Base-by-base conservation (phyloP, 2,113 vertebrate genomes). In the Mormyrus lacerda region DNA sequence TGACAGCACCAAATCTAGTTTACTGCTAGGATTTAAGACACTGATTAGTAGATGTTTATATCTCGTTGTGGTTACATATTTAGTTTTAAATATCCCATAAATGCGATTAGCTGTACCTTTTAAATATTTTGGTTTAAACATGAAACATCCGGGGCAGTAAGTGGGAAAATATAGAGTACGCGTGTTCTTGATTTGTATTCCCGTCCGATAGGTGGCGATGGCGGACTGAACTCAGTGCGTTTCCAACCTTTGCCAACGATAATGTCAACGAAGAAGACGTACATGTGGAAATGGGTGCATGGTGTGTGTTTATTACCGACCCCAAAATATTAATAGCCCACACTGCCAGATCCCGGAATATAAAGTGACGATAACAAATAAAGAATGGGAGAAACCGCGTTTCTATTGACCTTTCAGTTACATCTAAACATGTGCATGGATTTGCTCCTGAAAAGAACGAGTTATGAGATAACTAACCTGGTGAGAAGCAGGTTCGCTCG, bases 361-460 rank as follows among this genome's bases (percentile, higher is more conserved):
- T 44, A 84, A 55, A 35, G 21, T 7, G 21, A 4, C 17, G 31
- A n/a, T 42, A 44, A 39, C 15, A 55, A 44, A 58, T 79, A 48
- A 50, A 76, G 39, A 58, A 89, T 89, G 88, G 76, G 27, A 44
- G 88, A 58, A 44, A 84, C 19, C 50, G 48, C 47, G 39, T 89
- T 83, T 42, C n/a, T 89, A 10, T 8, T 84, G 19, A 83, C 88
- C 3, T 83, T 89, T n/a, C 76, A 89, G 48, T 9, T 58, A 45
- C 88, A 84, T 3, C 76, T 89, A 8, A 79, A 83, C 48, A 39
- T 51, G 31, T 89, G 88, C 76, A 89, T 84, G 88, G 88, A 89
- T 24, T 83, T 51, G 50, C 88, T 89, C 42, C 31, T 89, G 76
- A 89, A 55, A 84, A 83, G 73, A 45, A 45, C 73, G 21, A 89